Percentiles rank a stretch among this genome's conserved stretches.
phyloP scores from a whole-genome alignment of 1,140 invertebrate species.

The Maconellicoccus hirsutus region DNA sequence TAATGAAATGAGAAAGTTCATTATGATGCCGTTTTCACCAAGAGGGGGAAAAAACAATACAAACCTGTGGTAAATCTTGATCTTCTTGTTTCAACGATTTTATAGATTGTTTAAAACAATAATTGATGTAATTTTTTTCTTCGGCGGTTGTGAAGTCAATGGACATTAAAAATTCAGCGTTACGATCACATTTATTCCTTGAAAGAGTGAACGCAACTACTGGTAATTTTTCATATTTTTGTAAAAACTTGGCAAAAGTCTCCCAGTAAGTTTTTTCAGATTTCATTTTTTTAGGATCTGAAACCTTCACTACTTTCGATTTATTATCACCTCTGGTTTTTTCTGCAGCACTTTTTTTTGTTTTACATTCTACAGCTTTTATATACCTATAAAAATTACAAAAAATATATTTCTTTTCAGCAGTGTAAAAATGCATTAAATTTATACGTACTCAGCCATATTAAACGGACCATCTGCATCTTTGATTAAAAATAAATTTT shows the following conservation, averaged over 20 bases:
- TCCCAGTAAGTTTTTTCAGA: conserved; percentile 26
- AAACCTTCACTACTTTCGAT: conserved; percentile 22
- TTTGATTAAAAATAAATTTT: conserved; percentile 75
- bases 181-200: conserved; percentile 69
- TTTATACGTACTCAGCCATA: conserved; percentile 54
- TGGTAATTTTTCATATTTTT: conserved; percentile 71
- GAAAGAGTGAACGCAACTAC: conserved; percentile 92
- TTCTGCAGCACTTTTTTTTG: conserved; percentile 11
- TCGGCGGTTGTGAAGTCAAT: neutral
- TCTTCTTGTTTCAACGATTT: conserved; percentile 74
- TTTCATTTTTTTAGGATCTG: conserved; percentile 21
- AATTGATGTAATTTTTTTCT: conserved; percentile 47
- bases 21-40: neutral
- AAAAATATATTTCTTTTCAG: conserved; percentile 11
- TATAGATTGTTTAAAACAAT: conserved; percentile 74
- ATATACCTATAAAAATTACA: conserved; percentile 23
- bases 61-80: conserved; percentile 75
- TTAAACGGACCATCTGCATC: conserved; percentile 59
- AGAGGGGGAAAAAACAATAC: neutral
- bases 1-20: conserved; percentile 14
- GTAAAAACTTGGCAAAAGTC: conserved; percentile 36
- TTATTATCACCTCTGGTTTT: conserved; percentile 20
- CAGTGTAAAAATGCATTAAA: conserved; percentile 24
- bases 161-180: conserved; percentile 49
- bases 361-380: conserved; percentile 29